phyloP scores from a whole-genome alignment of 2,113 vertebrate genomes.

The Bos indicus region DNA sequence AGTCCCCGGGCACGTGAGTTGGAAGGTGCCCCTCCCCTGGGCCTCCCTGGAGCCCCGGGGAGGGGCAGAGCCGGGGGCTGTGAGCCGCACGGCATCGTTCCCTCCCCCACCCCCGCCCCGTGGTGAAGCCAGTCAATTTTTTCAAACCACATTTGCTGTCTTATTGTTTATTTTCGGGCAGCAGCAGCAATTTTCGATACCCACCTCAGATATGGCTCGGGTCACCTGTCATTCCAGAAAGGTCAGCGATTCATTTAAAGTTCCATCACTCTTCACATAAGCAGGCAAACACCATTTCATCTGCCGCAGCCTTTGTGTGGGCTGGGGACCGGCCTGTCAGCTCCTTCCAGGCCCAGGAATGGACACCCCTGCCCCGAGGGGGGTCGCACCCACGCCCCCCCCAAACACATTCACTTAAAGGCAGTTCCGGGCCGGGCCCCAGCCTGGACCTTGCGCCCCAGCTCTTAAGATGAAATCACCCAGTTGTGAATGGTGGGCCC shows the following conservation, averaged over 20 bases:
- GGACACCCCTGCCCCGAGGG: conserved; percentile 57
- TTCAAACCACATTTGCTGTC: conserved; percentile 86
- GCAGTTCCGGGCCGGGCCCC: conserved; percentile 46
- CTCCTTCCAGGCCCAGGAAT: conserved; percentile 66
- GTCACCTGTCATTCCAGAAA: conserved; percentile 91
- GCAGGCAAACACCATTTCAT: conserved; percentile 82
- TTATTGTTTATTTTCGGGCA: conserved; percentile 94
- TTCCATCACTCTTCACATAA: conserved; percentile 87
- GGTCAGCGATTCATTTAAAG: conserved; percentile 92
- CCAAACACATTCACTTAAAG: conserved; percentile 72
- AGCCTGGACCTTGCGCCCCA: neutral
- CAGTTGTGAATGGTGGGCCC: neutral
- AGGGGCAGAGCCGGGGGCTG: conserved; percentile 80
- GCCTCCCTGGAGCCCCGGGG: neutral
- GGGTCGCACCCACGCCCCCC: conserved; percentile 24
- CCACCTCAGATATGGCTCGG: conserved; percentile 85
- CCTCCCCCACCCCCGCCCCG: conserved; percentile 70
- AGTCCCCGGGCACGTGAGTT: neutral
- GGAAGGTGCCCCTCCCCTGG: neutral
- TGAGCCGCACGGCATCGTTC: conserved; percentile 87
- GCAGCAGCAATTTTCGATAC: conserved; percentile 90
- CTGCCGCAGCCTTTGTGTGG: conserved; percentile 65
- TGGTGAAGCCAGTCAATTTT: conserved; percentile 90
- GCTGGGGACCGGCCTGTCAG: conserved; percentile 53
- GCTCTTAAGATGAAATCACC: conserved; percentile 6